Conservation (phyloP, 2,113 vertebrate genomes). For the Vombatus ursinus region DNA sequence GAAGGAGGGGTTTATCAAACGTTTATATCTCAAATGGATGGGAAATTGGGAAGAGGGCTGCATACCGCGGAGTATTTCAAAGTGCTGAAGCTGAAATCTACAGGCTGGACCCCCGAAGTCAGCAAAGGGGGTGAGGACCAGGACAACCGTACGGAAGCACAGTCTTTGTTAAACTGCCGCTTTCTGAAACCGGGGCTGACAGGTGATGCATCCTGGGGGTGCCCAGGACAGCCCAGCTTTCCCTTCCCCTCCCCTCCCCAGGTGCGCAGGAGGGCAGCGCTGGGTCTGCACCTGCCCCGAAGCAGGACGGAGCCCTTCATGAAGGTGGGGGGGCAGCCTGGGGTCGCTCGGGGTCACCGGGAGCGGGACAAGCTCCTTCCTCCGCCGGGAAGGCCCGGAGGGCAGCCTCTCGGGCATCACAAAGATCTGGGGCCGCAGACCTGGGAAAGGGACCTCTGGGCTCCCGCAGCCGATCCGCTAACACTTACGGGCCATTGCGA, state of each 20-base stretch:
- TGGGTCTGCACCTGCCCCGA: no score
- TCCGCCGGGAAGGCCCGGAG: no score
- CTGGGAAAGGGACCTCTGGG: no score
- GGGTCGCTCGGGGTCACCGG: background rate
- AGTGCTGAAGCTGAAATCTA: background rate
- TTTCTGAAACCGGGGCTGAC: background rate
- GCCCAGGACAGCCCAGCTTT: no score
- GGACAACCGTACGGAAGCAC: background rate
- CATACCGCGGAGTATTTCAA: background rate
- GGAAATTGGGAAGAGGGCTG: background rate
- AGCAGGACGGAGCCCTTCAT: background rate
- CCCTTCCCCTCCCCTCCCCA: no score
- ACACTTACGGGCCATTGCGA: slow-evolving; percentile 80
- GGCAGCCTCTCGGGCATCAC: background rate
- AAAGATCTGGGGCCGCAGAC: background rate
- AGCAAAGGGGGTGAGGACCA: background rate
- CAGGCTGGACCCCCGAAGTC: background rate
- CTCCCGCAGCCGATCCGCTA: no score
- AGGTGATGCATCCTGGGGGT: background rate
- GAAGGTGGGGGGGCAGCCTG: background rate
- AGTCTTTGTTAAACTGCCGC: background rate
- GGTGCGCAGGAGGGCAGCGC: background rate
- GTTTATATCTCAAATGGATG: background rate
- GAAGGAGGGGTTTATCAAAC: background rate
- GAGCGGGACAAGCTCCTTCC: background rate